These are phyloP conservation scores for Aplocera efformata DNA, from an alignment of 2,888 invertebrate species.

Conservation along the genomic window DNA sequence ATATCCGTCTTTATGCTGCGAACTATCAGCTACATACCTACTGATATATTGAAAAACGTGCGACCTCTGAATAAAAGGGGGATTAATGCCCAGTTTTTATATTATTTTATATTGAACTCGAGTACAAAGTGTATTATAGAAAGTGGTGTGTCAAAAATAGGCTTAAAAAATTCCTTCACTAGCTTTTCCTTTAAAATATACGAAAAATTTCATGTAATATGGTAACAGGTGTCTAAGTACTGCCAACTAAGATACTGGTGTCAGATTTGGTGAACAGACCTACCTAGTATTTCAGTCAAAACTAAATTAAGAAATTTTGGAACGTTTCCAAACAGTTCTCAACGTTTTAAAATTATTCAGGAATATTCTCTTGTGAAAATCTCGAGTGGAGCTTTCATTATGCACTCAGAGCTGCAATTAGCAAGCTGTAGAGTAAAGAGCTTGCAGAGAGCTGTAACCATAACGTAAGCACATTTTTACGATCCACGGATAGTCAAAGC, in stretches of 20 bases:
- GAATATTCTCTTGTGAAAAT: neutral
- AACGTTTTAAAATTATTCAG: slow-evolving; percentile 12
- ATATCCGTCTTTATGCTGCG: slow-evolving; percentile 18
- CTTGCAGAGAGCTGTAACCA: neutral
- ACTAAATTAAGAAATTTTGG: slow-evolving; percentile 9
- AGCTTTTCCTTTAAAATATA: too few species aligned
- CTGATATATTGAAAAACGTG: slow-evolving; percentile 12
- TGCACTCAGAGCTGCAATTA: slow-evolving; percentile 4
- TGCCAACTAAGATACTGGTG: too few species aligned
- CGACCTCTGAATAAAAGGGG: slow-evolving; percentile 3
- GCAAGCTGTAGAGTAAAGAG: slow-evolving; percentile 2
- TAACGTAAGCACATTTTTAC: too few species aligned
- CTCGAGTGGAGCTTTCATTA: slow-evolving; percentile 7
- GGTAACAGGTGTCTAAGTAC: too few species aligned
- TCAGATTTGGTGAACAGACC: neutral
- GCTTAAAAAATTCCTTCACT: too few species aligned
- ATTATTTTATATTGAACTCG: too few species aligned
- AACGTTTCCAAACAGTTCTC: slow-evolving; percentile 7
- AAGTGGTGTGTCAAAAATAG: too few species aligned
- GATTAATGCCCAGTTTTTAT: too few species aligned
- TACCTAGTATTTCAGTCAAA: neutral
- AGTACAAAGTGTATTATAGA: too few species aligned
- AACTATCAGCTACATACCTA: slow-evolving; percentile 17
- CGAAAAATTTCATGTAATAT: too few species aligned
- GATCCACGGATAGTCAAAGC: too few species aligned